Evolutionary conservation across 2,888 invertebrate species (phyloP).

Genomic region (Sialis fuliginosa): DNA sequence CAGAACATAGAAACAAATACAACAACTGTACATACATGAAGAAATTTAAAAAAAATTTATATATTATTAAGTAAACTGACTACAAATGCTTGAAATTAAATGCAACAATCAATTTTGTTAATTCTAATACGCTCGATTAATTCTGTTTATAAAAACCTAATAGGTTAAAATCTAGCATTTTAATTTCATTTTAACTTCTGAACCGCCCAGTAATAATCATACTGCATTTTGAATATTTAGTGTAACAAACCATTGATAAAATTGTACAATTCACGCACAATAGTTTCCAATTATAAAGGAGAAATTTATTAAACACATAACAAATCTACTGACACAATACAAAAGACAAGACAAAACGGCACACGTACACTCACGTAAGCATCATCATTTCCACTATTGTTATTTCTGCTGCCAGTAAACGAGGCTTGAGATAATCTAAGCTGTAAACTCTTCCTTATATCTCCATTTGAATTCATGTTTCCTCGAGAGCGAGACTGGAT

Average conservation of each 20-base stretch:
- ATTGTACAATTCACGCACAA: too few relatives aligned
- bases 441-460: conserved; percentile 43
- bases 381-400: conserved; percentile 28
- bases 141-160: too few relatives aligned
- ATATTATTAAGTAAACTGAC: too few relatives aligned
- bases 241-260: too few relatives aligned
- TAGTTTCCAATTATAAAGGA: too few relatives aligned
- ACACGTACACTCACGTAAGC: conserved; percentile 10
- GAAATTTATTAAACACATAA: neutral
- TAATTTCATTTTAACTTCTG: too few relatives aligned
- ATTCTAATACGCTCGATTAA: too few relatives aligned
- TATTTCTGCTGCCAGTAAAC: conserved; percentile 36
- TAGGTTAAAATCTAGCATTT: too few relatives aligned
- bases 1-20: conserved; percentile 1
- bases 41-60: conserved; percentile 2
- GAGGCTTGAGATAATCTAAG: conserved; percentile 37
- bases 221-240: too few relatives aligned
- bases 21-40: conserved; percentile 5
- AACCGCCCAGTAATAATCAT: too few relatives aligned
- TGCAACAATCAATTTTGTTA: too few relatives aligned
- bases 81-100: too few relatives aligned
- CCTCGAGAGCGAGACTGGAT: conserved; percentile 62
- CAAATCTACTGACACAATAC: neutral
- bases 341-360: neutral
- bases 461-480: conserved; percentile 58